A percentile compares a stretch with the other conserved stretches of the same genome.
phyloP scores from a whole-genome alignment of 1,140 invertebrate species.

The Cyclina sinensis region DNA sequence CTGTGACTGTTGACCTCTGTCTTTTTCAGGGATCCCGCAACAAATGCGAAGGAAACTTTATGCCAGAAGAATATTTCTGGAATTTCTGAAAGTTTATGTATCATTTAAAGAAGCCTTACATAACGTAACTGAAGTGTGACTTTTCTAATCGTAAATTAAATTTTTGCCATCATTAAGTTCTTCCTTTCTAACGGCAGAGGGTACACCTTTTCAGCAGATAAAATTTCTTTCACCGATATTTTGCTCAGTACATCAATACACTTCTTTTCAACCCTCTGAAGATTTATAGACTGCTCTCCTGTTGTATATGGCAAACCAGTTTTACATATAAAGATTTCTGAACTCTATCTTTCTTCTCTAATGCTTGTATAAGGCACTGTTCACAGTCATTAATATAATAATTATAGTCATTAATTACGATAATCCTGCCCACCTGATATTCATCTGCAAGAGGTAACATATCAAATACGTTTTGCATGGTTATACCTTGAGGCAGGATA shows the following conservation, averaged over 20 bases:
- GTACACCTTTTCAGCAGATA: neutral
- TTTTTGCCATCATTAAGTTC: slow-evolving; percentile 54
- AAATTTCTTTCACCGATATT: neutral
- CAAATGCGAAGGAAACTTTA: slow-evolving; percentile 77
- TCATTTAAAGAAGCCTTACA: too few species aligned
- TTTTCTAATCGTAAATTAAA: slow-evolving; percentile 62
- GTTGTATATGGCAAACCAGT: neutral
- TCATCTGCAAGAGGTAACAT: neutral
- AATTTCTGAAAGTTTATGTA: slow-evolving; percentile 69
- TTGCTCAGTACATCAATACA: neutral
- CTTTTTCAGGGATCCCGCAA: slow-evolving; percentile 75
- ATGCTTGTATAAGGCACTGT: neutral
- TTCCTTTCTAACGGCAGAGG: too few species aligned
- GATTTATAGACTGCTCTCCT: neutral
- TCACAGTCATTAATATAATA: neutral
- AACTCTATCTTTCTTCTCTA: neutral
- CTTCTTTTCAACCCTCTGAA: neutral
- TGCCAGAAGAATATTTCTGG: slow-evolving; percentile 75
- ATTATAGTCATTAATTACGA: too few species aligned
- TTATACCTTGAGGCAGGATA: neutral
- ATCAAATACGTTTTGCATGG: neutral
- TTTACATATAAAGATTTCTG: neutral
- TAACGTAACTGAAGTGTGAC: too few species aligned
- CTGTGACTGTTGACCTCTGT: neutral
- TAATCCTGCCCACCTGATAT: neutral